Percentiles rank a stretch among this genome's conserved stretches.
Conservation (phyloP, 1,140 invertebrate species). For the Drosophila kepulauana region DNA sequence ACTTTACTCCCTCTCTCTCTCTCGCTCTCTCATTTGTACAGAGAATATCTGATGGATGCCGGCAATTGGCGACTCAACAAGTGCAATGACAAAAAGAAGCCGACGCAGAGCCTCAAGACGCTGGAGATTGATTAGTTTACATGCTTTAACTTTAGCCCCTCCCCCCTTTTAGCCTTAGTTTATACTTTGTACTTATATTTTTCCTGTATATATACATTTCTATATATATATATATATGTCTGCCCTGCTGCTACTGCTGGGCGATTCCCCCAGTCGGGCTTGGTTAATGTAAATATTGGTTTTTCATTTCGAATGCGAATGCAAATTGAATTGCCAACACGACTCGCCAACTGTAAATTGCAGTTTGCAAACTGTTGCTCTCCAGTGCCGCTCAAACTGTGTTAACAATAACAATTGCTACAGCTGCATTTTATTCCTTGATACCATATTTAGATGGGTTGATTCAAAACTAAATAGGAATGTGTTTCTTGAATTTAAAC, state of each 20-base stretch:
- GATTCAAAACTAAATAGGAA: no score
- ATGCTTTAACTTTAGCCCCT: background rate
- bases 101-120: slow-evolving; percentile 55
- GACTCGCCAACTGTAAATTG: background rate
- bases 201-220: slow-evolving; percentile 23
- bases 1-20: background rate
- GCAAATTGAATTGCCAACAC: slow-evolving; percentile 7
- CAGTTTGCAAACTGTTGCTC: background rate
- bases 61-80: slow-evolving; percentile 71
- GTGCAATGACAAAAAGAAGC: slow-evolving; percentile 64
- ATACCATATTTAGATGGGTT: no score
- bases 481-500: no score
- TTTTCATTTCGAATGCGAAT: slow-evolving; percentile 10
- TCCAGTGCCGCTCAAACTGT: background rate
- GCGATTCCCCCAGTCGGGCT: slow-evolving; percentile 46
- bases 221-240: slow-evolving; percentile 12
- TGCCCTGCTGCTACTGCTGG: background rate
- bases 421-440: no score
- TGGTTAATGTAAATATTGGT: slow-evolving; percentile 49
- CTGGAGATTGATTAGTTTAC: slow-evolving; percentile 71
- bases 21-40: background rate
- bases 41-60: slow-evolving; percentile 70
- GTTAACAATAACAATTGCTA: no score
- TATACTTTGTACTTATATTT: background rate
- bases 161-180: background rate